Percentiles rank a stretch among this genome's conserved stretches.
Evolutionary conservation across 1,140 invertebrate genomes (phyloP).

Genomic region (Leucophenga varia): DNA sequence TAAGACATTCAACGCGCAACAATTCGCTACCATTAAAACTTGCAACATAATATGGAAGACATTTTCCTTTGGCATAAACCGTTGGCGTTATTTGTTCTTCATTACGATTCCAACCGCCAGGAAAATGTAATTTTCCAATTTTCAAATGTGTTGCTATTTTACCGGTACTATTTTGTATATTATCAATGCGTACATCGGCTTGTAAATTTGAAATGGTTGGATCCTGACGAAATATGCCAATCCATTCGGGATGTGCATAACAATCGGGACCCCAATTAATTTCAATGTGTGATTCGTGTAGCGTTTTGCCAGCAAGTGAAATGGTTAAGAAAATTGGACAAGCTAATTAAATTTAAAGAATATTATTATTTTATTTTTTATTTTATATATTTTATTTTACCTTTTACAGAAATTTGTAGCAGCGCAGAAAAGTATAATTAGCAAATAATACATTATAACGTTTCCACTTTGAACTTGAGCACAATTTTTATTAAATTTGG

Average conservation of each 20-base stretch:
- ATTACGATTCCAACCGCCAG: conserved; percentile 59
- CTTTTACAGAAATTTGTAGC: neutral
- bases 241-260: conserved; percentile 40
- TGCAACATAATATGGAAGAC: conserved; percentile 59
- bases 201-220: conserved; percentile 36
- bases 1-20: conserved; percentile 61
- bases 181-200: conserved; percentile 31
- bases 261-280: conserved; percentile 61
- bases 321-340: conserved; percentile 47
- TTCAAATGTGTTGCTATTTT: conserved; percentile 58
- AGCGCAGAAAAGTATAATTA: neutral
- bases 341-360: conserved; percentile 8
- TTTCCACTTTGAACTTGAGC: neutral
- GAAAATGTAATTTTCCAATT: conserved; percentile 57
- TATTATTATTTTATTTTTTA: neutral
- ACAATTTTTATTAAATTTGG: neutral
- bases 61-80: conserved; percentile 40
- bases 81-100: conserved; percentile 31
- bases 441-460: neutral
- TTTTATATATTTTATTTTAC: too few species aligned
- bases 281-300: conserved; percentile 58
- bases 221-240: conserved; percentile 45
- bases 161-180: conserved; percentile 42
- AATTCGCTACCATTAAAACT: conserved; percentile 59
- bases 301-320: conserved; percentile 34